Evolutionary conservation across 1,140 invertebrate species (phyloP), one percentile per base, ranked within the genome.

Genomic region (Ceratosolen fusciceps): DNA sequence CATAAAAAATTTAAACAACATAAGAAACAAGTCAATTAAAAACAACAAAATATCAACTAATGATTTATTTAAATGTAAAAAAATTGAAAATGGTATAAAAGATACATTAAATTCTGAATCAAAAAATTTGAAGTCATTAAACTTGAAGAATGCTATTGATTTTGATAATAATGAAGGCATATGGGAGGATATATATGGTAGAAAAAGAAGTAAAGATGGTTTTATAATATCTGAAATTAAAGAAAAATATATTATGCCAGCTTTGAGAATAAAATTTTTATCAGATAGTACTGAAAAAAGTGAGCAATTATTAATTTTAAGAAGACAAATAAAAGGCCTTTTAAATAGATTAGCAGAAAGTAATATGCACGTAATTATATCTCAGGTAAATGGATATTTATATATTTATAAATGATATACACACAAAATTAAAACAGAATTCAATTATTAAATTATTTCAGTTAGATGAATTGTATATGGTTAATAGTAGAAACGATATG

Each of bases 141-240:
- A 52, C 34, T 43, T 12, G 26, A 39, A 67, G 14, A n/a, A 75
- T 56, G 19, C 43, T 43, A 34, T 84, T 83, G 16, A 88, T 86
- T 89, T 56, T 56, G 14, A 73, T 56, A 39, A 73, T 9, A 34
- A 70, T 21, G 81, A 84, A 4, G 82, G 89, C 72, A 60, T 90
- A 37, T 96, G 95, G 93, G 97, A 98, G 92, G 97, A 99, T 91
- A 98, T 99, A 87, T 99, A 99, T 92, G 97, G 97, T 3, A 91
- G 97, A 81, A 92, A 95, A 82, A 92, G 95, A 84, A 94, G 96
- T 86, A 93, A 94, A 86, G 90, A 95, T 80, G 97, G 97, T 7
- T 94, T 95, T 86, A 87, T 97, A 83, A 88, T 97, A 37, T 80
- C 90, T 89, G 88, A 91, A 82, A 90, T 90, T 72, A 86, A 88